Percentiles rank a stretch among this genome's conserved stretches.
Evolutionary conservation across 2,888 invertebrate genomes (phyloP).

Genomic region (Pardosa pseudoannulata): DNA sequence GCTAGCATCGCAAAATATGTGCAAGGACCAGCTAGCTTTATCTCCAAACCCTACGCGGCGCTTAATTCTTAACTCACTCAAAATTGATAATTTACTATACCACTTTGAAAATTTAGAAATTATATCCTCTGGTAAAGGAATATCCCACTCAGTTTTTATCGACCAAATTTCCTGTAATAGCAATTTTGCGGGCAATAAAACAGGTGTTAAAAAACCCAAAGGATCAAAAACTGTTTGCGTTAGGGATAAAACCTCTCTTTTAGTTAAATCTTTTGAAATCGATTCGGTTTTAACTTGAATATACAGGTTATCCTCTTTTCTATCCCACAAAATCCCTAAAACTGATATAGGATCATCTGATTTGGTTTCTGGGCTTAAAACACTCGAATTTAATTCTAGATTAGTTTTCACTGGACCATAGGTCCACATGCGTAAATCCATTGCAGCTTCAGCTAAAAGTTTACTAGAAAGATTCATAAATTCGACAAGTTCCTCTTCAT

Average conservation of each 20-base stretch:
- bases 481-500: not conserved
- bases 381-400: not conserved
- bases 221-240: not conserved
- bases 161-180: constrained; percentile 68
- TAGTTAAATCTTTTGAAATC: not conserved
- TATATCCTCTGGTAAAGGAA: not conserved
- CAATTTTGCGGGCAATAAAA: not conserved
- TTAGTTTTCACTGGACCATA: not conserved
- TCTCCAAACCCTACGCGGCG: not conserved
- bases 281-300: not conserved
- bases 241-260: not conserved
- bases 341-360: not conserved
- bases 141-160: not conserved
- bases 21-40: not conserved
- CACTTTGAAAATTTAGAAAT: not conserved
- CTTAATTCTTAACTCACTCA: not conserved
- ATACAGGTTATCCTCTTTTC: not conserved
- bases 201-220: not conserved
- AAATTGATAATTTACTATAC: too few species aligned
- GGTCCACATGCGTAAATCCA: not conserved
- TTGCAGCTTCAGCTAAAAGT: constrained; percentile 9
- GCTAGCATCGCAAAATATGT: constrained; percentile 14
- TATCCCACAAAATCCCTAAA: not conserved
- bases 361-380: too few species aligned
- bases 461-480: constrained; percentile 4